These are phyloP conservation scores for Harpegnathos saltator DNA, from an alignment of 1,140 invertebrate species.

Conservation along the genomic window DNA sequence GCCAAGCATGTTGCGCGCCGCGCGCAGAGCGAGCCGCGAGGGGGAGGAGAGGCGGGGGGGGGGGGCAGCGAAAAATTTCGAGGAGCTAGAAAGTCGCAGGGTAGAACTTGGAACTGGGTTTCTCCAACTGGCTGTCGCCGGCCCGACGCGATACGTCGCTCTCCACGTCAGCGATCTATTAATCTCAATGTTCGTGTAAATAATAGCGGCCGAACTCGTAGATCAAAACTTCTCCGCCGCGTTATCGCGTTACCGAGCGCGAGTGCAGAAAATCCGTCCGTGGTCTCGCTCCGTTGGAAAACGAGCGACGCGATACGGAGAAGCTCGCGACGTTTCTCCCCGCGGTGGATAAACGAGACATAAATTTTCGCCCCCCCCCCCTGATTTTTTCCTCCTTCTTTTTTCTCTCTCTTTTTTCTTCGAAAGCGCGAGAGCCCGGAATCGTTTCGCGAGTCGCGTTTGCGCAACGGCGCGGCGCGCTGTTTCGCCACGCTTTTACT, in stretches of 20 bases:
- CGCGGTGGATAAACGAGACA: no score
- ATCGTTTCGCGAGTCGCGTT: conserved; percentile 60
- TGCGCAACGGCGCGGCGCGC: conserved; percentile 64
- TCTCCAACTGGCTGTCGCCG: conserved; percentile 51
- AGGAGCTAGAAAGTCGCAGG: conserved; percentile 61
- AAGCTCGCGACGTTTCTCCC: conserved; percentile 12
- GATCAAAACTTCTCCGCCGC: background rate
- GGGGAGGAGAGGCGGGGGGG: no score
- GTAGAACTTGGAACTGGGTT: conserved; percentile 48
- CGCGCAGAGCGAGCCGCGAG: conserved; percentile 44
- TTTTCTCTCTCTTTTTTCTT: background rate
- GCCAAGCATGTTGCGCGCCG: background rate
- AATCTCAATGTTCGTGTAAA: conserved; percentile 11
- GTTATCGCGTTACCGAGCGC: background rate
- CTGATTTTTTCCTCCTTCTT: no score
- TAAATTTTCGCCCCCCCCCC: no score
- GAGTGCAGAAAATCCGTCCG: background rate
- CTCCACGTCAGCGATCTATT: background rate
- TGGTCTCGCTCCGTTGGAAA: no score
- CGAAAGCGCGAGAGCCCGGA: background rate
- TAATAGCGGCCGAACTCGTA: background rate
- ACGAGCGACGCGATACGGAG: no score
- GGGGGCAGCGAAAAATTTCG: conserved; percentile 62
- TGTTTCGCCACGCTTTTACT: conserved; percentile 77
- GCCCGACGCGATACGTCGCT: no score